Evolutionary conservation across 2,797 vertebrate genomes (phyloP).

Genomic region (Otolemur crassicaudatus): DNA sequence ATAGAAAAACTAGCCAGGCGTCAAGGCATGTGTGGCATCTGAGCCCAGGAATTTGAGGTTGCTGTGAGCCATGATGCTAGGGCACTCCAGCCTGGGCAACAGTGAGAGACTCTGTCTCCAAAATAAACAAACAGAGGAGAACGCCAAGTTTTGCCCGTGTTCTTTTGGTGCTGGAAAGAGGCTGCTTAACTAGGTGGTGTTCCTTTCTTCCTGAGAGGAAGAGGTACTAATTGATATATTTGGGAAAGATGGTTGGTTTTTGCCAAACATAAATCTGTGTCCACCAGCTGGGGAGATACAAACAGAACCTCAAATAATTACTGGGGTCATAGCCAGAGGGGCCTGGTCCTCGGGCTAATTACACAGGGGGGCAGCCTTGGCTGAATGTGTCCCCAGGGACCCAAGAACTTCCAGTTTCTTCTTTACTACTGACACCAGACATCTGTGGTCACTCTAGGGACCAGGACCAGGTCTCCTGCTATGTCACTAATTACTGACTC

Average conservation of each 20-base stretch:
- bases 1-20: no score
- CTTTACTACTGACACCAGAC: conserved; percentile 25
- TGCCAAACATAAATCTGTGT: neutral
- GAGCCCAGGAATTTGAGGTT: no score
- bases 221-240: neutral
- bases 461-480: neutral
- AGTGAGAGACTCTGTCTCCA: no score
- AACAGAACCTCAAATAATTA: neutral
- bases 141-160: neutral
- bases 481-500: conserved; percentile 59
- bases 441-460: conserved; percentile 5
- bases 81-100: no score
- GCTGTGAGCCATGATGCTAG: no score
- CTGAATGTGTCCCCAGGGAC: neutral
- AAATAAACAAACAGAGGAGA: neutral
- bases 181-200: neutral
- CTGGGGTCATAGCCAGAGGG: neutral
- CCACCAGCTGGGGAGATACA: neutral
- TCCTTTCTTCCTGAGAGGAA: neutral
- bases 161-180: neutral
- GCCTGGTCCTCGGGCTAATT: neutral
- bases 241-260: neutral
- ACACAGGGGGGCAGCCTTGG: neutral
- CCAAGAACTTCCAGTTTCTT: neutral
- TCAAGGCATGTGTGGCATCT: no score